Conservation (phyloP, 35 echinoderm and acorn worm species). For the Ophiothrix spiculata region DNA sequence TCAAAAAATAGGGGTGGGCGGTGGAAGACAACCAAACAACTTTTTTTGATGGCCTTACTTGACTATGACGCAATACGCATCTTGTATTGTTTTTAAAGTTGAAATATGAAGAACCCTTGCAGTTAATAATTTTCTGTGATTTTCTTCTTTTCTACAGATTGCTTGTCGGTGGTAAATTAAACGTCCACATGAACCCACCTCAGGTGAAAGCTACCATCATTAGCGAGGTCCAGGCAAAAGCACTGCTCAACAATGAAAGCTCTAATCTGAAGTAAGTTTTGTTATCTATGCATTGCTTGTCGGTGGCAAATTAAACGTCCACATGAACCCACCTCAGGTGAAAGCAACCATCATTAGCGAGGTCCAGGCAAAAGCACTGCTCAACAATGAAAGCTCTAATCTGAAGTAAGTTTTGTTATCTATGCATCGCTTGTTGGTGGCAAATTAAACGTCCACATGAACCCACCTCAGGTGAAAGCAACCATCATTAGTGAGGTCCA, state of each 20-base stretch:
- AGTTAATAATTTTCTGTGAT: not conserved
- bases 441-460: slow-evolving; percentile 99
- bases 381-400: slow-evolving; percentile 82
- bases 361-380: slow-evolving; percentile 78
- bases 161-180: slow-evolving; percentile 92
- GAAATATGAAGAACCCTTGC: not conserved
- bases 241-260: slow-evolving; percentile 75
- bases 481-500: slow-evolving; percentile 96
- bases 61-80: no score
- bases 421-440: slow-evolving; percentile 91
- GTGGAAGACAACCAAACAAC: no score
- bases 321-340: slow-evolving; percentile 99
- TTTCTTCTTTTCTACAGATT: slow-evolving; percentile 45
- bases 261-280: slow-evolving; percentile 56
- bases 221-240: slow-evolving; percentile 87
- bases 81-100: no score
- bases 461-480: slow-evolving; percentile 97
- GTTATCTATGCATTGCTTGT: slow-evolving; percentile 74
- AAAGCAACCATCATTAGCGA: slow-evolving; percentile 99
- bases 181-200: slow-evolving; percentile 98
- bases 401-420: slow-evolving; percentile 62
- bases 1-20: no score
- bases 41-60: no score
- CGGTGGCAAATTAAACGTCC: slow-evolving; percentile 96
- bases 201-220: slow-evolving; percentile 99